These are phyloP conservation scores for Hippocampus zosterae DNA, from an alignment of 2,113 vertebrate genomes.

Conservation along the genomic window DNA sequence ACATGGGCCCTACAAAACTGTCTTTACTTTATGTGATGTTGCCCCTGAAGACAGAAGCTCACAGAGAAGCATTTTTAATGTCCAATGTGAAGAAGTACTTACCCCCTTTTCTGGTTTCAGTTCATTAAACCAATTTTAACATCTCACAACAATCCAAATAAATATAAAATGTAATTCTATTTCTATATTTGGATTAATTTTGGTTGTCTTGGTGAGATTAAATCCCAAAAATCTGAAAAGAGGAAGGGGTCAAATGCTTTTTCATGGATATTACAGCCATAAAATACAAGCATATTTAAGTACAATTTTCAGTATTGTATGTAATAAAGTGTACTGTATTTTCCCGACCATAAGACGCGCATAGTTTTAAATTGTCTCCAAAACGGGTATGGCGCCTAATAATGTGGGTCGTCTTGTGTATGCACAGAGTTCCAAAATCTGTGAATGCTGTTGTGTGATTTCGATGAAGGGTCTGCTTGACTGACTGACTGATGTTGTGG, in stretches of 20 bases:
- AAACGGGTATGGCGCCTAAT: too few species aligned
- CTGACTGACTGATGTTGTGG: too few species aligned
- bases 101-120: background rate
- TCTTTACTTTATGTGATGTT: too few species aligned
- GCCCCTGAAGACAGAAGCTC: background rate
- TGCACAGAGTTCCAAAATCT: too few species aligned
- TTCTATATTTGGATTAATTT: background rate
- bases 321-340: too few species aligned
- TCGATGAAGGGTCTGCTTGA: too few species aligned
- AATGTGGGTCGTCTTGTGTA: too few species aligned
- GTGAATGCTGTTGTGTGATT: too few species aligned
- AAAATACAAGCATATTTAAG: background rate
- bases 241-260: background rate
- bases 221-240: background rate
- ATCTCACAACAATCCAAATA: background rate
- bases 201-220: background rate
- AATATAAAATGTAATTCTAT: background rate
- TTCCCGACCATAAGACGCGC: too few species aligned
- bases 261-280: background rate
- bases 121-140: background rate
- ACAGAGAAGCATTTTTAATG: background rate
- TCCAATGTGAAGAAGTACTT: background rate
- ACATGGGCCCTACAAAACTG: background rate
- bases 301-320: background rate
- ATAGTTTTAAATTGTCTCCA: too few species aligned